Conservation (phyloP, 2,113 vertebrate species). For the Micromys minutus region DNA sequence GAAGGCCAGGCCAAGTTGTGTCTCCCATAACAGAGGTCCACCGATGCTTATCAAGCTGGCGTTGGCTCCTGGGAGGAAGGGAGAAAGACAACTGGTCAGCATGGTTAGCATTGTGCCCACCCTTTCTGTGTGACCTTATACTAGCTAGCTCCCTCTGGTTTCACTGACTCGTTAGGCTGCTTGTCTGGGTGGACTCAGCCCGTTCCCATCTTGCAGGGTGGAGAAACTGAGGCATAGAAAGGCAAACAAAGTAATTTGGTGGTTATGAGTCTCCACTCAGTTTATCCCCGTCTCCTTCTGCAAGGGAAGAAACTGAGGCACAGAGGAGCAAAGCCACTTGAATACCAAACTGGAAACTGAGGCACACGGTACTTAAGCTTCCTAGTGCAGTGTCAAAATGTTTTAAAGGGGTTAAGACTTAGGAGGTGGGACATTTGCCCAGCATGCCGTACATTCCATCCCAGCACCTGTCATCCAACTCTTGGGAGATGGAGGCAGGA, state of each 20-base stretch:
- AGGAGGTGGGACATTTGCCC: too few species aligned
- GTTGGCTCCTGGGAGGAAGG: conserved; percentile 58
- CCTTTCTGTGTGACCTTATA: background rate
- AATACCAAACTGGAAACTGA: background rate
- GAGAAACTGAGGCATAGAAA: background rate
- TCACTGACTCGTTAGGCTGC: background rate
- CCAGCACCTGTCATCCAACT: background rate
- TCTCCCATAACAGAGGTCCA: conserved; percentile 84
- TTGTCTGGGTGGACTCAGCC: background rate
- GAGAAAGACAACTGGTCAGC: background rate
- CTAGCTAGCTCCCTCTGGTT: accelerated
- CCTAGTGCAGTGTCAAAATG: background rate
- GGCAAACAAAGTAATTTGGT: background rate
- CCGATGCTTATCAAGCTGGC: background rate
- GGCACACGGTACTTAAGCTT: too few species aligned
- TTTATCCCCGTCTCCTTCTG: background rate
- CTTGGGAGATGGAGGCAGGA: background rate
- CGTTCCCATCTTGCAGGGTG: background rate
- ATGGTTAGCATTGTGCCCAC: accelerated
- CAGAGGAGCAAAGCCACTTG: background rate
- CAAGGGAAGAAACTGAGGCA: background rate
- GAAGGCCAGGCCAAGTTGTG: conserved; percentile 71
- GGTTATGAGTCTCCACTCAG: background rate
- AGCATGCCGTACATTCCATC: background rate
- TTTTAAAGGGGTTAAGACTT: background rate